Evolutionary conservation across 2,113 vertebrate species (phyloP).

Genomic region (Camarhynchus parvulus): DNA sequence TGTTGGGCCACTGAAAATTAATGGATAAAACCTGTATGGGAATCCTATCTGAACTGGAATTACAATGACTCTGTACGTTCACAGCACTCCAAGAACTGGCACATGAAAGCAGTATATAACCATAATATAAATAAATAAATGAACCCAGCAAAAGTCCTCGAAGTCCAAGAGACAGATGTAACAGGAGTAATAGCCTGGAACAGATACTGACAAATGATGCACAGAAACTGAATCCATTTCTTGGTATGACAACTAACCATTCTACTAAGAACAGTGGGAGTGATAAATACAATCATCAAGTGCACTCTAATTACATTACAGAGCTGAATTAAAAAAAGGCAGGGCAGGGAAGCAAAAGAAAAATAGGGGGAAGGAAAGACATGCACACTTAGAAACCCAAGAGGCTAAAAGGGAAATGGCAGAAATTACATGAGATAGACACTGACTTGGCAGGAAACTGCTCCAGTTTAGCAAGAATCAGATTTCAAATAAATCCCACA

Average conservation of each 20-base stretch:
- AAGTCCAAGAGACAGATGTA: neutral
- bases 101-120: neutral
- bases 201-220: neutral
- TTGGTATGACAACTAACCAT: neutral
- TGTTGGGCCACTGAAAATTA: neutral
- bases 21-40: neutral
- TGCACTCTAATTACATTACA: neutral
- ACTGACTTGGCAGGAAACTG: neutral
- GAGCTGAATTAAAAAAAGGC: neutral
- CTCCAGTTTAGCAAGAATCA: conserved; percentile 4
- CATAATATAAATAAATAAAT: neutral
- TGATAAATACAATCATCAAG: neutral
- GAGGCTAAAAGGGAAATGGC: neutral
- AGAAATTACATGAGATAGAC: neutral
- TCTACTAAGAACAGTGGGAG: neutral
- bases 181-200: neutral
- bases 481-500: neutral
- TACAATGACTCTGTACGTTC: neutral
- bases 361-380: neutral
- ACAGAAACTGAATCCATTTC: neutral
- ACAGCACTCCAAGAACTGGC: neutral
- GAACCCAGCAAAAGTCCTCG: neutral
- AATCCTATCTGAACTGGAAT: neutral
- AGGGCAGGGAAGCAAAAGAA: neutral
- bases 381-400: neutral